These are phyloP conservation scores for Apaloderma vittatum DNA, from an alignment of 2,113 vertebrate species.

Conservation along the genomic window DNA sequence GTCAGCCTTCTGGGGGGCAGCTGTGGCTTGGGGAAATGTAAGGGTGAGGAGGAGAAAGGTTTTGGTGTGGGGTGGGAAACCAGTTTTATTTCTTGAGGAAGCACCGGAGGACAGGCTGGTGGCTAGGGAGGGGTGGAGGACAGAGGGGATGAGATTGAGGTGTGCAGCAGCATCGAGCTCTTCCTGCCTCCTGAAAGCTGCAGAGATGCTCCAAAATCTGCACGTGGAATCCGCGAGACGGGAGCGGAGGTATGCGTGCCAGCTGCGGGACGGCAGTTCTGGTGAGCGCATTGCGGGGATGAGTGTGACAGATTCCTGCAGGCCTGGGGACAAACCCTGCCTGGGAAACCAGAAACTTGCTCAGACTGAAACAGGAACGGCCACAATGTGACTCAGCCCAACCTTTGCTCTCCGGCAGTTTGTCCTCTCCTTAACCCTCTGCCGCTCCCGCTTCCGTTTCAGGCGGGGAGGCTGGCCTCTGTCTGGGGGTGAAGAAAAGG, in stretches of 20 bases:
- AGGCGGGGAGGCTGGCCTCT: background rate
- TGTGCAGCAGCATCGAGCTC: rapidly evolving
- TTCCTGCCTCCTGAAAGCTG: background rate
- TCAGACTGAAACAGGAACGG: constrained; percentile 49
- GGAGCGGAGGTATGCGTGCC: background rate
- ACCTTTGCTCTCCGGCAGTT: background rate
- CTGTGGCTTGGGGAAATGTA: background rate
- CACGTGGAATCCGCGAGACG: background rate
- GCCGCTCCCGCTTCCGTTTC: background rate
- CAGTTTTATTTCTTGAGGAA: background rate
- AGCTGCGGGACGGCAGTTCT: background rate
- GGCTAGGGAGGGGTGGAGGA: background rate
- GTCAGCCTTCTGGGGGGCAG: background rate
- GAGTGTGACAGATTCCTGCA: background rate
- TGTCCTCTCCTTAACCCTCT: constrained; percentile 50
- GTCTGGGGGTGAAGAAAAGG: background rate
- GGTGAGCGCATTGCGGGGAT: rapidly evolving
- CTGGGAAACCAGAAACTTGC: constrained; percentile 25
- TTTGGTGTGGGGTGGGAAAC: background rate
- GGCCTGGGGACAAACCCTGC: background rate
- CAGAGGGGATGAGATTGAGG: background rate
- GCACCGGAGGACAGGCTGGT: background rate
- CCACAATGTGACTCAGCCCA: constrained; percentile 17
- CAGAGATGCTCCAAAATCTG: background rate
- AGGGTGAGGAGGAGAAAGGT: background rate